Conservation (phyloP, 2,113 vertebrate genomes). For the Phalacrocorax carbo region DNA sequence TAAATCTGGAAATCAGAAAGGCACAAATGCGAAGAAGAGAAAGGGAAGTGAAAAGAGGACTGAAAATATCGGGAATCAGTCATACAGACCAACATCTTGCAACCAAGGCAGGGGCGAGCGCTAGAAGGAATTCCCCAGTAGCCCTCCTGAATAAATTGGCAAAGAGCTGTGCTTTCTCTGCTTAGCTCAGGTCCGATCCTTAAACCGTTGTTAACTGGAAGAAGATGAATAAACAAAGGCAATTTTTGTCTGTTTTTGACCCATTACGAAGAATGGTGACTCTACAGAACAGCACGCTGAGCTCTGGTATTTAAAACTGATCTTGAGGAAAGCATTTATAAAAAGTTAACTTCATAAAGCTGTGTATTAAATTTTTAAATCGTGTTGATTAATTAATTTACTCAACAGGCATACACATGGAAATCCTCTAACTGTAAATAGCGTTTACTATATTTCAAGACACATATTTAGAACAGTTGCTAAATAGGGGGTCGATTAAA, state of each 20-base stretch:
- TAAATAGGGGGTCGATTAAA: conserved; percentile 19
- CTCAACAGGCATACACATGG: background rate
- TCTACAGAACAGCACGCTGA: background rate
- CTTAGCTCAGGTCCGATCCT: background rate
- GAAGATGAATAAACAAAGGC: background rate
- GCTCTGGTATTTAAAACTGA: background rate
- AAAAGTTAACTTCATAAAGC: background rate
- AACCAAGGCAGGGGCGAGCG: background rate
- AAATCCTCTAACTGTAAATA: background rate
- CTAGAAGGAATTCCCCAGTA: background rate
- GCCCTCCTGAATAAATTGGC: background rate
- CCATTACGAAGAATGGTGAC: background rate
- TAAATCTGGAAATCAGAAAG: background rate
- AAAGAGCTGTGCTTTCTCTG: background rate
- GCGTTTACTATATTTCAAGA: background rate
- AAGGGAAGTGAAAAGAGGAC: background rate
- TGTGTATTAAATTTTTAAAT: background rate
- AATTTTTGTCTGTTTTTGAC: background rate
- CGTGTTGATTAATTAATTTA: background rate
- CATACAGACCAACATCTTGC: background rate
- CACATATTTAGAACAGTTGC: background rate
- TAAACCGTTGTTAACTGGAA: background rate
- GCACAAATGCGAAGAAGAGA: background rate
- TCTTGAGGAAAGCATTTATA: background rate
- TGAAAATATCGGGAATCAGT: background rate